These are phyloP conservation scores for Phrynocephalus versicolor DNA, from an alignment of 2,113 vertebrate species.

Conservation along the genomic window DNA sequence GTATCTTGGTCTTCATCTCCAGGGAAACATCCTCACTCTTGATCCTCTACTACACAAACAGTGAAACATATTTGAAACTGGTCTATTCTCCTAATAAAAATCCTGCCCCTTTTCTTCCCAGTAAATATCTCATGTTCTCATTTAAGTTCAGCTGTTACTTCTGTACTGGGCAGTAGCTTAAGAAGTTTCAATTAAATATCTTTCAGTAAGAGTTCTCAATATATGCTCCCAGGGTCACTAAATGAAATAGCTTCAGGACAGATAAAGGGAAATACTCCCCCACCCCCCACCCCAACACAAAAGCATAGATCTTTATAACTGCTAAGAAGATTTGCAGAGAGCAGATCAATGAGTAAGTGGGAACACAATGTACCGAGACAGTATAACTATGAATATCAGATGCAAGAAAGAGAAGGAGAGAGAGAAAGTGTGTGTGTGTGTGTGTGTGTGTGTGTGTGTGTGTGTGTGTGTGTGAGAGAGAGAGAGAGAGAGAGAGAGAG, in stretches of 20 bases:
- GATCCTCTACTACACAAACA: too few relatives aligned
- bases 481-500: too few relatives aligned
- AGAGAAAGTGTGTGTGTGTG: too few relatives aligned
- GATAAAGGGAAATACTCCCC: neutral
- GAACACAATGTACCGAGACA: neutral
- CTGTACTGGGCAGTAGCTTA: neutral
- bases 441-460: too few relatives aligned
- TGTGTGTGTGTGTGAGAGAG: too few relatives aligned
- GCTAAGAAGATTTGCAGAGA: neutral
- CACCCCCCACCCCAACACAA: too few relatives aligned
- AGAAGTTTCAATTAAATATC: neutral
- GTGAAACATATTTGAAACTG: too few relatives aligned
- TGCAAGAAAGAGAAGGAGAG: too few relatives aligned
- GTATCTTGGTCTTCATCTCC: too few relatives aligned
- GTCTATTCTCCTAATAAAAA: neutral
- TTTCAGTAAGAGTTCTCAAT: neutral
- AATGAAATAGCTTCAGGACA: neutral
- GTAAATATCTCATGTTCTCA: too few relatives aligned
- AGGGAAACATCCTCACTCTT: too few relatives aligned
- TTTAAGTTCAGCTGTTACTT: neutral
- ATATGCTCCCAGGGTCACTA: neutral
- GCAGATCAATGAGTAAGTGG: neutral
- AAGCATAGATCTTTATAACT: neutral
- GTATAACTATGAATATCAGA: neutral
- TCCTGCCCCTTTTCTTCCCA: neutral